A percentile compares a stretch with the other conserved stretches of the same genome.
Evolutionary conservation across 2,113 vertebrate species (phyloP).

Genomic region (Hemiprocne comata): DNA sequence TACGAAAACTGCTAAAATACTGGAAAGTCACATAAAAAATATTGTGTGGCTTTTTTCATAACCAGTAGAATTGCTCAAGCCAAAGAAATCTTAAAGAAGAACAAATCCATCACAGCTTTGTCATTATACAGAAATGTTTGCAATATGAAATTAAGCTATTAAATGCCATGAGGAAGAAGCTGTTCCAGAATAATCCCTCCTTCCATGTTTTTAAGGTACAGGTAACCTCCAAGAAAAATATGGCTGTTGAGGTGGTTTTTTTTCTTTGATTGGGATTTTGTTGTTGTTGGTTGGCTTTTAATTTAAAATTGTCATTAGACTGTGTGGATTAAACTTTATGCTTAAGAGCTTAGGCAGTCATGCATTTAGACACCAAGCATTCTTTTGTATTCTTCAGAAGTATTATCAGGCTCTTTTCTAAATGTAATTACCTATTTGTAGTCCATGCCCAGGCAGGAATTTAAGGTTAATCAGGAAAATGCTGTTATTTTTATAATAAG

Average conservation of each 20-base stretch:
- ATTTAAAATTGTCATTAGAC: neutral
- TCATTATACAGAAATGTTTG: neutral
- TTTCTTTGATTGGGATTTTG: neutral
- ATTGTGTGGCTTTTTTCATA: neutral
- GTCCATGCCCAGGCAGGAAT: neutral
- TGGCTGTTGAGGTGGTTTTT: neutral
- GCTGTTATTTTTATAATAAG: neutral
- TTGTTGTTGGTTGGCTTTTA: neutral
- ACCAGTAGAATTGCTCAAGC: neutral
- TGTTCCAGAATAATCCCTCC: neutral
- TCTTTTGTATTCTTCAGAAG: neutral
- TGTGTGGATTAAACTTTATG: neutral
- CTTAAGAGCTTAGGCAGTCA: neutral
- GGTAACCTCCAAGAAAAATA: neutral
- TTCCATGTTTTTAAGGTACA: neutral
- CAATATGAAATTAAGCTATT: neutral
- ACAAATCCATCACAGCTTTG: neutral
- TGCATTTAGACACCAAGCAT: neutral
- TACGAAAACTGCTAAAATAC: neutral
- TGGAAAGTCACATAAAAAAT: neutral
- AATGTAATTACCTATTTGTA: neutral
- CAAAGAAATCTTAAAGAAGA: neutral
- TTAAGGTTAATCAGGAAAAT: neutral
- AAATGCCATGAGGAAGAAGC: neutral
- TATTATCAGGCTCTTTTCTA: neutral